phyloP scores from a whole-genome alignment of 2,888 invertebrate genomes.

The Ennomos quercinarius region DNA sequence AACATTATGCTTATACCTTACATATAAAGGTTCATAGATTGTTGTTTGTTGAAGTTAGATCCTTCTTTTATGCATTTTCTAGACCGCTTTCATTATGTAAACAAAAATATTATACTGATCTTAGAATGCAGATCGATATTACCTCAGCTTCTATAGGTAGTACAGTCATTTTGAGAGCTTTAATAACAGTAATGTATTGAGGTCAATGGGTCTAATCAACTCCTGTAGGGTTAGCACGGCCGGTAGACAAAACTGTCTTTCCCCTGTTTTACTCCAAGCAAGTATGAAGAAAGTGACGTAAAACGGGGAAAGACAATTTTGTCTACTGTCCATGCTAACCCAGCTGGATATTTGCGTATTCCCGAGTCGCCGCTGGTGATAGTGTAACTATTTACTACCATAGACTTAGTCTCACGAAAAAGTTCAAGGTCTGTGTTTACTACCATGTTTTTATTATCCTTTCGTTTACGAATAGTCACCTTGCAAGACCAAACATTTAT shows the following conservation, averaged over 20 bases:
- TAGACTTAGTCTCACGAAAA: no score
- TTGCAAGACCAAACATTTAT: no score
- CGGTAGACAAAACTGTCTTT: no score
- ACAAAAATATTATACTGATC: conserved; percentile 51
- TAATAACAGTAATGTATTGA: conserved; percentile 53
- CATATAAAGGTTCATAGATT: conserved; percentile 68
- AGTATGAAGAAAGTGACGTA: no score
- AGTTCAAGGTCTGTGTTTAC: no score
- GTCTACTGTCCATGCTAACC: no score
- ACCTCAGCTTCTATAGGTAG: conserved; percentile 60
- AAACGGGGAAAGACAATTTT: no score
- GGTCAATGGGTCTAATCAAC: conserved; percentile 49
- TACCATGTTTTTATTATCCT: no score
- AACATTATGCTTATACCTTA: conserved; percentile 63
- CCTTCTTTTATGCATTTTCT: conserved; percentile 77
- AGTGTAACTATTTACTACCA: no score
- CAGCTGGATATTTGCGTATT: no score
- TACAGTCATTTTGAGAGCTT: conserved; percentile 53
- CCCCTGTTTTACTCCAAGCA: no score
- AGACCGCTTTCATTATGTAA: conserved; percentile 74
- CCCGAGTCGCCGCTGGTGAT: conserved; percentile 21
- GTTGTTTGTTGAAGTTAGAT: conserved; percentile 72
- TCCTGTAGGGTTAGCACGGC: conserved; percentile 43
- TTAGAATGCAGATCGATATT: conserved; percentile 62
- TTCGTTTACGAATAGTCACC: no score